Conservation (phyloP, 2,113 vertebrate genomes). For the Platichthys stellatus region DNA sequence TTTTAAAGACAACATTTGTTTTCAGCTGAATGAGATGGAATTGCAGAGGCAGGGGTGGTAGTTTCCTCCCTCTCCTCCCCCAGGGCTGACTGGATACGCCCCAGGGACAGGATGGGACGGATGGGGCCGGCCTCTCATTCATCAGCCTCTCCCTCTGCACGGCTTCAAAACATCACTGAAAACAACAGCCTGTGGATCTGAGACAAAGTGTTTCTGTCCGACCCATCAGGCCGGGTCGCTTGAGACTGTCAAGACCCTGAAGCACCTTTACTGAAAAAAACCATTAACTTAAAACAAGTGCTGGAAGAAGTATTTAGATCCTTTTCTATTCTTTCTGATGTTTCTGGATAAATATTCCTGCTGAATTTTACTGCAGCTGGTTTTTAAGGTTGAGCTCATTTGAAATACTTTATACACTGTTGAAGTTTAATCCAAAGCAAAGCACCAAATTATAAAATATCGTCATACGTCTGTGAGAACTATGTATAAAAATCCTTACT, state of each 20-base stretch:
- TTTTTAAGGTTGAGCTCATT: too few relatives aligned
- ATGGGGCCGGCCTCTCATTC: slow-evolving; percentile 63
- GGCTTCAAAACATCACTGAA: slow-evolving; percentile 39
- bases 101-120: slow-evolving; percentile 88
- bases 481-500: too few relatives aligned
- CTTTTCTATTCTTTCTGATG: too few relatives aligned
- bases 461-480: too few relatives aligned
- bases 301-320: background rate
- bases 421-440: too few relatives aligned
- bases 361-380: too few relatives aligned
- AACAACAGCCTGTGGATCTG: background rate
- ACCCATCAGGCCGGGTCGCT: background rate
- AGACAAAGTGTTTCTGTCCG: slow-evolving; percentile 17
- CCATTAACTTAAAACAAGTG: background rate
- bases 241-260: background rate
- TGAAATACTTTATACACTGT: too few relatives aligned
- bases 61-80: slow-evolving; percentile 90
- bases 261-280: background rate
- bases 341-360: too few relatives aligned
- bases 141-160: slow-evolving; percentile 47
- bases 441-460: too few relatives aligned
- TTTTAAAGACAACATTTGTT: slow-evolving; percentile 58
- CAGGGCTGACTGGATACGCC: slow-evolving; percentile 92
- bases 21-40: slow-evolving; percentile 71
- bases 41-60: slow-evolving; percentile 62